Evolutionary conservation across 2,888 invertebrate species (phyloP), one percentile per base, ranked within the genome.

Genomic region (Noctua fimbriata): DNA sequence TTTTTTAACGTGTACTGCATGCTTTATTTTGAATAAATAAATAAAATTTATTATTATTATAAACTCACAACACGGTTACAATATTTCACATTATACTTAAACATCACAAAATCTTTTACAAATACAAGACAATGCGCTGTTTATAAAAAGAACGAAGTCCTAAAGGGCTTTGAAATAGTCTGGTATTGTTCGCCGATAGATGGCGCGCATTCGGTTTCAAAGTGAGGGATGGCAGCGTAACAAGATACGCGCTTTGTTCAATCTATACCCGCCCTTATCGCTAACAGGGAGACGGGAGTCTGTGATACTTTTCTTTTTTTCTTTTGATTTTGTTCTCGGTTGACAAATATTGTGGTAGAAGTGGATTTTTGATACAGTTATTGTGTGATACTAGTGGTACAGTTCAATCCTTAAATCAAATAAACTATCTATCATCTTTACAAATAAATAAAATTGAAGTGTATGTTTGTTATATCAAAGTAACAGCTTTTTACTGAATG

Each of bases 141-240:
- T 58, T 58, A 21, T 16, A 41, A 67, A 79, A 80, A 80, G 73
- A 73, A 21, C 44, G 47, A 58, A 80, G 18, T 49, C 10, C 7
- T 74, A 60, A 76, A 76, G 71, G 75, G 63, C 81, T 75, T 87
- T 78, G 81, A 83, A 78, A 78, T 70, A 69, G 73, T 32, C 52
- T 49, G 32, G 78, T 78, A 85, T 88, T 88, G 80, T 88, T 89
- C 81, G 74, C 81, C 86, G 74, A 69, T 88, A 83, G 86, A 78
- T 89, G 79, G 86, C 77, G 75, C 67, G 71, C 70, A 65, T 83
- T 78, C 67, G 73, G 84, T 88, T 88, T 88, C 89, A 88, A 83
- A 88, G 86, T 84, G 78, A 82, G 60, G 73, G 65, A 82, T 85
- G 72, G 76, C 24, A 63, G 32, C 18, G 87, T 69, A 84, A 88